phyloP scores from a whole-genome alignment of 2,797 vertebrate genomes.

The Fistularia commersonii region DNA sequence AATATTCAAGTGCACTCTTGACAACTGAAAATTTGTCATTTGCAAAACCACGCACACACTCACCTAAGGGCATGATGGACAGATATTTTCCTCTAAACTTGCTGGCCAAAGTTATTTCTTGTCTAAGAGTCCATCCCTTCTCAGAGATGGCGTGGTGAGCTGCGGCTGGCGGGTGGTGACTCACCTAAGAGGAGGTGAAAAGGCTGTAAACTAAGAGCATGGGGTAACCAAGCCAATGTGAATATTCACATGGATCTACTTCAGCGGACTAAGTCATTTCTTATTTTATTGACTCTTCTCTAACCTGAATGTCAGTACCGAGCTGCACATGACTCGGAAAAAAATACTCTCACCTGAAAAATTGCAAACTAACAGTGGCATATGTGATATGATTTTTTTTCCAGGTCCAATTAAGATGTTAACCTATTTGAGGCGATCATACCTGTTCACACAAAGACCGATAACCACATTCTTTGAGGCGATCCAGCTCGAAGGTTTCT shows the following conservation, averaged over 20 bases:
- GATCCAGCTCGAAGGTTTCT: constrained; percentile 93
- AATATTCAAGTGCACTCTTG: too few species aligned
- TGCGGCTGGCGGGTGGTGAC: constrained; percentile 93
- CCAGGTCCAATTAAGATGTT: not conserved
- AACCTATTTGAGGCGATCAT: not conserved
- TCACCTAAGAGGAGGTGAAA: constrained; percentile 76
- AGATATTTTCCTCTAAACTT: constrained; percentile 97
- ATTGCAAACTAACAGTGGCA: not conserved
- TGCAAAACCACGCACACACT: constrained; percentile 39
- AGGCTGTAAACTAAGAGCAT: not conserved
- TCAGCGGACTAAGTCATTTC: not conserved
- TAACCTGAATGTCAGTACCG: not conserved
- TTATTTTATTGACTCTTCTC: not conserved
- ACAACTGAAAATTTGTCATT: too few species aligned
- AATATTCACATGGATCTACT: not conserved
- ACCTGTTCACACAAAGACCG: constrained; percentile 96
- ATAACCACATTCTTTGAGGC: constrained; percentile 85
- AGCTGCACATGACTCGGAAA: too few species aligned
- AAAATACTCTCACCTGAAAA: too few species aligned
- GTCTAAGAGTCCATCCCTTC: constrained; percentile 89
- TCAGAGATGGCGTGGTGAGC: constrained; percentile 90
- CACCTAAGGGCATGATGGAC: constrained; percentile 96
- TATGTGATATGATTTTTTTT: not conserved
- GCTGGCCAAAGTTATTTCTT: constrained; percentile 95
- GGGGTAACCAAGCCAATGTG: not conserved